phyloP scores from a whole-genome alignment of 2,113 vertebrate genomes.

The Rhinoderma darwinii region DNA sequence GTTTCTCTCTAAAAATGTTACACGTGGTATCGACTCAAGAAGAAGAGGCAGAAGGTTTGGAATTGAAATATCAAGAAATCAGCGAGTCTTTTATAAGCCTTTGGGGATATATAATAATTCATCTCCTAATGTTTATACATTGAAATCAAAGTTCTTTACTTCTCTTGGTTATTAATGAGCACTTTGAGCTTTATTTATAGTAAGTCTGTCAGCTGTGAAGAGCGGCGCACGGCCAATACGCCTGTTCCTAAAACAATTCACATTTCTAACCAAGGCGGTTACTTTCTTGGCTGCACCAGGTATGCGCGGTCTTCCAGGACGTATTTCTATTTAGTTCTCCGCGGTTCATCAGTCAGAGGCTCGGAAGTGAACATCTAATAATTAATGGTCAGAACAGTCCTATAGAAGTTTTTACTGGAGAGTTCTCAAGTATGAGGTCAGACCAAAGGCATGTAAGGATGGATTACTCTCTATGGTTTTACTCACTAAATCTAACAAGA shows the following conservation, averaged over 20 bases:
- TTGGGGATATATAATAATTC: slow-evolving; percentile 41
- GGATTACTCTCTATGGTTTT: not conserved
- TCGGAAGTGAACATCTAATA: not conserved
- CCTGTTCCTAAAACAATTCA: not conserved
- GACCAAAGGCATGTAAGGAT: slow-evolving; percentile 22
- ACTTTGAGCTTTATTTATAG: fast-evolving
- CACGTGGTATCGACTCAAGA: not conserved
- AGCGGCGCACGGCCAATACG: not conserved
- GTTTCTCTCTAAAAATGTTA: not conserved
- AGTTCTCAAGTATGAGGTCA: slow-evolving; percentile 29
- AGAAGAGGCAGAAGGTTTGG: not conserved
- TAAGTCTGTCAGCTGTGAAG: not conserved
- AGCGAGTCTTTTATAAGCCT: not conserved
- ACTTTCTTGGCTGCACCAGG: not conserved
- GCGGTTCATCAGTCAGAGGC: not conserved
- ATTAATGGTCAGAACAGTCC: not conserved
- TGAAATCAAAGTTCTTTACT: slow-evolving; percentile 45
- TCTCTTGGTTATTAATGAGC: slow-evolving; percentile 40
- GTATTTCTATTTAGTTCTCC: slow-evolving; percentile 17
- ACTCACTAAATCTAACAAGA: not conserved
- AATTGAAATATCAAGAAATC: not conserved
- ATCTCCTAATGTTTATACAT: slow-evolving; percentile 45
- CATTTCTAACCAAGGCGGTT: not conserved
- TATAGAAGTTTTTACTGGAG: slow-evolving; percentile 5
- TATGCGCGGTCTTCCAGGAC: slow-evolving; percentile 19